These are phyloP conservation scores for Ypsolopha scabrella DNA, from an alignment of 2,888 invertebrate species.

Conservation along the genomic window DNA sequence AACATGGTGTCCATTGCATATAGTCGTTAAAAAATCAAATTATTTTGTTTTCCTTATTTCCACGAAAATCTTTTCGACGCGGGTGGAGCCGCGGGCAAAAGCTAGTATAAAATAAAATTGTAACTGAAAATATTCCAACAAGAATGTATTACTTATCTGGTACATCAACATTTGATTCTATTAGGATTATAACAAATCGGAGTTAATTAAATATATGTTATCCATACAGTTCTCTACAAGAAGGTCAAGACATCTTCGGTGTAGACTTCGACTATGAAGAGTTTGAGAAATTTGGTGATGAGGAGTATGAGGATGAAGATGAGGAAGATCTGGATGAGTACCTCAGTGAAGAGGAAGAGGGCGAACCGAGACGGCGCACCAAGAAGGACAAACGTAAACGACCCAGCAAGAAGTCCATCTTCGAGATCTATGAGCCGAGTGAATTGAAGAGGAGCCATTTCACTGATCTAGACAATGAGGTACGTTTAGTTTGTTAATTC, in stretches of 20 bases:
- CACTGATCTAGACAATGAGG: conserved; percentile 92
- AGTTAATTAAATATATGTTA: not conserved
- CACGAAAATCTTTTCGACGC: no score
- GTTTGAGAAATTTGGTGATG: conserved; percentile 88
- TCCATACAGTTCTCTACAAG: conserved; percentile 82
- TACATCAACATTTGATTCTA: no score
- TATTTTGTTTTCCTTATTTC: no score
- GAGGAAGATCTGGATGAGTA: conserved; percentile 84
- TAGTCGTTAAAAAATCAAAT: no score
- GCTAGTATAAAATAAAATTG: no score
- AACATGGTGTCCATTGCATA: no score
- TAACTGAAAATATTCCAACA: no score
- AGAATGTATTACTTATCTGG: no score
- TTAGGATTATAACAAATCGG: not conserved
- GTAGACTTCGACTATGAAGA: conserved; percentile 98
- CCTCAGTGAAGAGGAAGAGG: conserved; percentile 81
- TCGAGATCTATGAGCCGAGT: conserved; percentile 96
- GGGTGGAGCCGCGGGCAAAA: no score
- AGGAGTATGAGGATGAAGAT: conserved; percentile 87
- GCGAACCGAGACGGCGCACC: conserved; percentile 68
- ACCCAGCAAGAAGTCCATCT: conserved; percentile 86
- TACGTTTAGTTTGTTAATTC: conserved; percentile 17
- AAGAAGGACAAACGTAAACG: conserved; percentile 84
- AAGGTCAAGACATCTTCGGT: conserved; percentile 99
- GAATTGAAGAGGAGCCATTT: conserved; percentile 97